These are phyloP conservation scores for Hoplostethus mediterraneus DNA, from an alignment of 2,797 vertebrate genomes.

Conservation along the genomic window DNA sequence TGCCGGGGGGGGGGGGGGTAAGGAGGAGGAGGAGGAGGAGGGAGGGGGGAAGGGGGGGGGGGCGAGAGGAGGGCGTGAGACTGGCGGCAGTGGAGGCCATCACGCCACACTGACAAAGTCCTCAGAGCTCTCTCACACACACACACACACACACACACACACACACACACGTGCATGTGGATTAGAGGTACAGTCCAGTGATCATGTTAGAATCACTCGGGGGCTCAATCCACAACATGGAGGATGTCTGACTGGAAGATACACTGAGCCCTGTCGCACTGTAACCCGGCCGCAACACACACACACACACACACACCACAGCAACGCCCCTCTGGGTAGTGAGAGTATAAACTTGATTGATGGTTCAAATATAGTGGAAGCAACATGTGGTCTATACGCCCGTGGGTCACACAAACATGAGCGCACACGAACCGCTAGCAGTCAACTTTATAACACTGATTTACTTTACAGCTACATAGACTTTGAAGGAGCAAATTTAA, in stretches of 20 bases:
- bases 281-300: constrained; percentile 34
- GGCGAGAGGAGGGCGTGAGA: constrained; percentile 78
- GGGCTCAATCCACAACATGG: constrained; percentile 79
- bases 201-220: constrained; percentile 74
- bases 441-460: constrained; percentile 25
- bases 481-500: constrained; percentile 15
- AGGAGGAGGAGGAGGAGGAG: constrained; percentile 20
- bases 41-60: constrained; percentile 62
- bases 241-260: constrained; percentile 71
- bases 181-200: constrained; percentile 76
- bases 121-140: constrained; percentile 65
- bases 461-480: constrained; percentile 14
- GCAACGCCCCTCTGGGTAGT: constrained; percentile 52
- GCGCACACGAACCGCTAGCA: neutral
- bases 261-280: constrained; percentile 33
- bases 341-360: constrained; percentile 50
- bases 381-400: constrained; percentile 51
- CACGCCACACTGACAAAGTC: constrained; percentile 75
- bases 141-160: no score
- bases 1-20: constrained; percentile 77
- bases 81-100: constrained; percentile 70
- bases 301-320: constrained; percentile 41
- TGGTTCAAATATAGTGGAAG: constrained; percentile 32
- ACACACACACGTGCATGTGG: constrained; percentile 79
- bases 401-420: constrained; percentile 34